A percentile compares a stretch with the other conserved stretches of the same genome.
Evolutionary conservation across 2,113 vertebrate genomes (phyloP).

Genomic region (Anser cygnoides): DNA sequence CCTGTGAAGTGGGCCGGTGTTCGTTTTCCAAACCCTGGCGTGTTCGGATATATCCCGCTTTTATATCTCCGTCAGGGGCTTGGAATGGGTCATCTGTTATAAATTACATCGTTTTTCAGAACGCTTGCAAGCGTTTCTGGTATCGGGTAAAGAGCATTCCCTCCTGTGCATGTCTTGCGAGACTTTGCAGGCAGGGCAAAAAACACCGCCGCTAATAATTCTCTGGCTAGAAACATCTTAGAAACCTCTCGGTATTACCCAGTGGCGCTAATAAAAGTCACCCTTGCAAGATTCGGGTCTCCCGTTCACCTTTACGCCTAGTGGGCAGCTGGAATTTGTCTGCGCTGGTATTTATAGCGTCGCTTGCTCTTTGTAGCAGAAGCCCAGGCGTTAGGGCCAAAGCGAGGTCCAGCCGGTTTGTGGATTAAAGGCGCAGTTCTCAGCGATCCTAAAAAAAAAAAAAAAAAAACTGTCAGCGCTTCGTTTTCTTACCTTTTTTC

Average conservation of each 20-base stretch:
- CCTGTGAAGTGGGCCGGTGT: background rate
- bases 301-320: background rate
- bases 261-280: background rate
- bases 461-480: fast-evolving
- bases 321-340: background rate
- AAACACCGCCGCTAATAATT: fast-evolving
- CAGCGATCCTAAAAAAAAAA: background rate
- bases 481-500: fast-evolving
- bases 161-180: fast-evolving
- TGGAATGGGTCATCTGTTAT: background rate
- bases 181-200: background rate
- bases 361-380: background rate
- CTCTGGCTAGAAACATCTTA: background rate
- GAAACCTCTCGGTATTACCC: background rate
- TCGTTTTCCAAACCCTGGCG: background rate
- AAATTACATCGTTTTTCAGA: background rate
- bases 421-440: background rate
- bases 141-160: background rate
- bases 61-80: background rate
- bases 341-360: background rate
- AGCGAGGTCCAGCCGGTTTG: background rate
- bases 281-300: background rate
- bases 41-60: background rate
- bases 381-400: background rate
- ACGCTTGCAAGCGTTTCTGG: background rate